These are phyloP conservation scores for Pteronura brasiliensis DNA, from an alignment of 2,113 vertebrate genomes.

Conservation along the genomic window DNA sequence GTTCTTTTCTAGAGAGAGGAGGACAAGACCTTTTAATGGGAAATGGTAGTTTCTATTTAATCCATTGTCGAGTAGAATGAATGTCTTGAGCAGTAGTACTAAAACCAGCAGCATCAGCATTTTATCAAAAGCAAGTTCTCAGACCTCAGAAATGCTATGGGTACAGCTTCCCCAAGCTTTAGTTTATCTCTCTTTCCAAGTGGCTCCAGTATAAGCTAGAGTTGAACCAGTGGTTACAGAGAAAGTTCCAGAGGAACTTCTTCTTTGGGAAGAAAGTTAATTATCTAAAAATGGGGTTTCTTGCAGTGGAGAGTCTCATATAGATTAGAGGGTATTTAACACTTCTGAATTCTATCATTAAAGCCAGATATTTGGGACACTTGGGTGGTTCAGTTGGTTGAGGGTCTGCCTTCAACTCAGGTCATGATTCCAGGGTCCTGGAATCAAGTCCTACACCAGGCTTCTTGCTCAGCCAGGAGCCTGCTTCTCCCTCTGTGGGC, in stretches of 20 bases:
- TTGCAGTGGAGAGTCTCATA: neutral
- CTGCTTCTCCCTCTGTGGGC: neutral
- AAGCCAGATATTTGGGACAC: neutral
- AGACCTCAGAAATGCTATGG: neutral
- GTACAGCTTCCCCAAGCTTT: neutral
- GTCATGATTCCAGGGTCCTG: neutral
- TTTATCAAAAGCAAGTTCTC: slow-evolving; percentile 24
- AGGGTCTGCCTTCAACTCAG: neutral
- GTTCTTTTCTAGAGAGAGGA: neutral
- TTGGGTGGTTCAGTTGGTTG: neutral
- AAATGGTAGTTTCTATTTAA: neutral
- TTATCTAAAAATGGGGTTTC: neutral
- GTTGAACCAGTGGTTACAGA: neutral
- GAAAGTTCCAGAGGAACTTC: slow-evolving; percentile 30
- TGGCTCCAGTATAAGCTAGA: slow-evolving; percentile 16
- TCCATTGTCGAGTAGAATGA: neutral
- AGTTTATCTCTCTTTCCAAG: neutral
- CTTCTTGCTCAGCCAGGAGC: neutral
- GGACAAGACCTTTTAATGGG: neutral
- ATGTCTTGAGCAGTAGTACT: neutral
- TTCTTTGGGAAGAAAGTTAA: neutral
- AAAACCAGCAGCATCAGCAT: neutral
- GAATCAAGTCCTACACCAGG: neutral
- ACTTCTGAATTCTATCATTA: slow-evolving; percentile 39
- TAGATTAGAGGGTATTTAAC: neutral